Evolutionary conservation across 2,888 invertebrate species (phyloP).

Genomic region (Ormyrus pomaceus): DNA sequence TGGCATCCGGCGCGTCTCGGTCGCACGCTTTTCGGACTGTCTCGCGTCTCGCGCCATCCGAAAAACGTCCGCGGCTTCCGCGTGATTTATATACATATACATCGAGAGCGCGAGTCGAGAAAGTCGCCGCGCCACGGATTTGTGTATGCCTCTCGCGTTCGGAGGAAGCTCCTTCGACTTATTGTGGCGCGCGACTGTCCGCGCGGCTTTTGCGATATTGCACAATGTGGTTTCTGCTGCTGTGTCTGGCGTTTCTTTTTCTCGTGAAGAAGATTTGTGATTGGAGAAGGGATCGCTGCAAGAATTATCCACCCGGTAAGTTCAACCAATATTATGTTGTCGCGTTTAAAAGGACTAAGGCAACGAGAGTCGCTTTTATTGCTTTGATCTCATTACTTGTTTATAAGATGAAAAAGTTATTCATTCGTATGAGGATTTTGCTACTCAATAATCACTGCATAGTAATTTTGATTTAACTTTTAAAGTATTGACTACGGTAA

Average conservation of each 20-base stretch:
- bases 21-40: neutral
- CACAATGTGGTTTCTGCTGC: constrained; percentile 65
- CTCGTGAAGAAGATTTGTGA: constrained; percentile 60
- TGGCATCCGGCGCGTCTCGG: neutral
- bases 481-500: too few relatives aligned
- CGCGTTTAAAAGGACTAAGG: too few relatives aligned
- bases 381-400: too few relatives aligned
- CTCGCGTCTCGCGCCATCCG: neutral
- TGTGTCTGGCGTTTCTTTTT: constrained; percentile 57
- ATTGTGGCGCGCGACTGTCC: too few relatives aligned
- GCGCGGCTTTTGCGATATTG: neutral
- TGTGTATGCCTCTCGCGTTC: too few relatives aligned
- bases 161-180: too few relatives aligned
- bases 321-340: too few relatives aligned
- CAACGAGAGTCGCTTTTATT: too few relatives aligned
- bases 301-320: constrained; percentile 68
- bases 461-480: neutral
- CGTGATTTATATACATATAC: too few relatives aligned
- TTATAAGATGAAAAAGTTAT: neutral
- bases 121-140: neutral
- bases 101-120: neutral
- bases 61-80: too few relatives aligned
- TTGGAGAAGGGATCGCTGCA: constrained; percentile 53
- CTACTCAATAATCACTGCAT: neutral
- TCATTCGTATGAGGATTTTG: neutral